Base-by-base conservation (phyloP, 2,888 invertebrate species). In the Caenorhabditis becei region DNA sequence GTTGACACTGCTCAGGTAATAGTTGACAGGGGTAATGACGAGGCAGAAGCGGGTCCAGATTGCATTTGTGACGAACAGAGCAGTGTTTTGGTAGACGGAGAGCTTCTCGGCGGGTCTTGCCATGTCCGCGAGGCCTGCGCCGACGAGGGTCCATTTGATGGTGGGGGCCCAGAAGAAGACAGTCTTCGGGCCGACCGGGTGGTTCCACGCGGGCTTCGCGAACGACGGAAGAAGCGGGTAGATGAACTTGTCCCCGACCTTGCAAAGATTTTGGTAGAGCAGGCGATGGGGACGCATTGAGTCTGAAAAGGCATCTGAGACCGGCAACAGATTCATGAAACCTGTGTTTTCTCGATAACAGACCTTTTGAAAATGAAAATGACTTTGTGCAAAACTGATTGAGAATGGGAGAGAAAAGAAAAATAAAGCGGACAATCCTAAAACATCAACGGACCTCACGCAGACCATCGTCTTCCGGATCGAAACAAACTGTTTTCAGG, bases 111-210 rank as follows among this genome's bases (percentile, higher is more conserved):
- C 96, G 47, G 98, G 97, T 86, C 98, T 94, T 69, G 93, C 93
- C 89, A 97, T 93, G 92, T 97, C 97, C 88, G 96, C 95, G 81
- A 97, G 92, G 71, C 97, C 96, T 88, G 96, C 96, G 79, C 95
- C 92, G 79, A 96, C 97, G 91, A 96, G 94, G 90, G 97, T 97
- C 98, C 98, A 99, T 94, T 99, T 99, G 91, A 97, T 95, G 24
- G 94, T 94, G 80, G 98, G 98, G 44, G 97, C 97, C 98, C 98
- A 99, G 93, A 99, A 89, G 82, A 91, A 89, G 78, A 99, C 85
- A 2, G 98, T 98, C 93, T 97, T 97, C 11, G 98, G 98, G 91
- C 98, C 98, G 93, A 98, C 98, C 89, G 96, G 95, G 93, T 98
- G 98, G 91, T 96, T 94, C 98, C 98, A 99, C 77, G 97, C 92